Conservation (phyloP, 1,140 invertebrate genomes). For the Thaumatotibia leucotreta region DNA sequence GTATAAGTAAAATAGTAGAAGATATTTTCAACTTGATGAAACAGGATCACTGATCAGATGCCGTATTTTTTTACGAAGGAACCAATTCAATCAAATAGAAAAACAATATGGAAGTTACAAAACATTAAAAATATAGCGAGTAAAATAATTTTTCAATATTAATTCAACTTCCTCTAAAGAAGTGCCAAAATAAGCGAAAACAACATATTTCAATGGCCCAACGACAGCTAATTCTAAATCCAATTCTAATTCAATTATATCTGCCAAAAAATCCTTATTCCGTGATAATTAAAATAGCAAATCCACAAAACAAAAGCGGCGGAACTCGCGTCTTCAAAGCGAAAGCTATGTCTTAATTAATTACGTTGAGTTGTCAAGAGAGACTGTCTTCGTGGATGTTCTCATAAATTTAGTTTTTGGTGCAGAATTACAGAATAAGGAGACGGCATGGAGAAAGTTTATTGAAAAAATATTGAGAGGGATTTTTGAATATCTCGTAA, state of each 20-base stretch:
- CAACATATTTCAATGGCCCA: neutral
- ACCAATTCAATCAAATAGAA: no score
- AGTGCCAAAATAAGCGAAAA: no score
- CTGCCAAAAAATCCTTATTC: neutral
- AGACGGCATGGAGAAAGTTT: neutral
- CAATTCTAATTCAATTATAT: neutral
- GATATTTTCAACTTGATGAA: no score
- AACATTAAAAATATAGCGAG: no score
- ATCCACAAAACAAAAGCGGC: neutral
- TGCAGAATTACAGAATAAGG: neutral
- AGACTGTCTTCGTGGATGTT: constrained; percentile 31
- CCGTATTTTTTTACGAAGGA: no score
- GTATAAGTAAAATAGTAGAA: no score
- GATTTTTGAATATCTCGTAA: no score
- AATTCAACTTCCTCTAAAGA: no score
- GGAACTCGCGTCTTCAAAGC: neutral
- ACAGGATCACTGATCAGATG: no score
- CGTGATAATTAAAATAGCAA: neutral
- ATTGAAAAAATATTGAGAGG: no score
- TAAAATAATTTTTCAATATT: no score
- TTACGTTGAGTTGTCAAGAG: constrained; percentile 40
- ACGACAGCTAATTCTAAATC: neutral
- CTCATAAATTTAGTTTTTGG: constrained; percentile 33
- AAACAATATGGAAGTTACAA: no score
- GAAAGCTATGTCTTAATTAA: constrained; percentile 37